Conservation (phyloP, 2,888 invertebrate species). For the Drosophila vallismaia region DNA sequence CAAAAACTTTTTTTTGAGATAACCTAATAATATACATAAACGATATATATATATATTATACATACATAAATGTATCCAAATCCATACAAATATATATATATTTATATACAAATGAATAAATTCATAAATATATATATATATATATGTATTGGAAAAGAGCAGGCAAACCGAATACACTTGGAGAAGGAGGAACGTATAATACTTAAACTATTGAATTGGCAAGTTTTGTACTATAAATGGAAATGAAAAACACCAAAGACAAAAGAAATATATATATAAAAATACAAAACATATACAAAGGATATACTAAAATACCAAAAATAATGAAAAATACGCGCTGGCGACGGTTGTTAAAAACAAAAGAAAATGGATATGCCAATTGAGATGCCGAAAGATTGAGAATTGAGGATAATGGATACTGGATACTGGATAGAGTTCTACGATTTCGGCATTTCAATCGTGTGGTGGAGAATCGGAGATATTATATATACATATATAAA, state of each 20-base stretch:
- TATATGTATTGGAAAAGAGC: slow-evolving; percentile 3
- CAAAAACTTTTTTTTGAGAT: slow-evolving; percentile 48
- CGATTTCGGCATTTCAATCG: slow-evolving; percentile 22
- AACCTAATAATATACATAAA: slow-evolving; percentile 41
- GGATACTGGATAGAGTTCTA: not conserved
- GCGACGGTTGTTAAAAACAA: slow-evolving; percentile 70
- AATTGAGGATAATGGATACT: slow-evolving; percentile 14
- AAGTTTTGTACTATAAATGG: slow-evolving; percentile 71
- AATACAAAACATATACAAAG: slow-evolving; percentile 24
- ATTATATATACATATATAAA: slow-evolving; percentile 42
- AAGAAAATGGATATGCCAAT: slow-evolving; percentile 18
- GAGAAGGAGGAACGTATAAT: not conserved
- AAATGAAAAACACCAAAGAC: slow-evolving; percentile 58
- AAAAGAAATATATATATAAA: slow-evolving; percentile 43
- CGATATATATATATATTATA: slow-evolving; percentile 30
- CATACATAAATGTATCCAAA: slow-evolving; percentile 37
- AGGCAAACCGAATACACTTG: slow-evolving; percentile 5
- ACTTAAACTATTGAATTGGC: slow-evolving; percentile 16
- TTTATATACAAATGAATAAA: not conserved
- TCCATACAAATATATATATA: not conserved
- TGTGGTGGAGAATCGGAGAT: slow-evolving; percentile 15
- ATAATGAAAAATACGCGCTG: slow-evolving; percentile 54
- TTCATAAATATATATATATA: slow-evolving; percentile 7
- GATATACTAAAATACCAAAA: slow-evolving; percentile 13
- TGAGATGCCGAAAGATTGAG: slow-evolving; percentile 25